Evolutionary conservation across 2,113 vertebrate genomes (phyloP).

Genomic region (Thymallus thymallus): DNA sequence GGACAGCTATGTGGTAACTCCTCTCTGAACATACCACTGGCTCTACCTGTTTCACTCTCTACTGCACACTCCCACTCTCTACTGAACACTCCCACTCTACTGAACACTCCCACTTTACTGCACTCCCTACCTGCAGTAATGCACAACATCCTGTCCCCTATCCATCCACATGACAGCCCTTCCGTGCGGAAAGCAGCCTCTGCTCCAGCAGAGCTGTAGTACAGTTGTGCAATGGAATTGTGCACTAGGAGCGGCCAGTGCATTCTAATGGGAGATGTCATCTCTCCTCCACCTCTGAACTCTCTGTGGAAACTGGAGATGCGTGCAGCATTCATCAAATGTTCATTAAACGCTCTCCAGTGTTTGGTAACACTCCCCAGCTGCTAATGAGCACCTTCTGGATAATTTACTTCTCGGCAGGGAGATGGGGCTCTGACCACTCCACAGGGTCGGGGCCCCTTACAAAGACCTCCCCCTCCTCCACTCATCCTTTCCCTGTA

Average conservation of each 20-base stretch:
- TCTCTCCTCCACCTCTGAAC: conserved; percentile 49
- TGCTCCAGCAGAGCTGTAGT: conserved; percentile 27
- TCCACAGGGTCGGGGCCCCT: conserved; percentile 41
- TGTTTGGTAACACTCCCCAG: conserved; percentile 66
- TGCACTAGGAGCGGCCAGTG: conserved; percentile 26
- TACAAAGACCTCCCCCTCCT: not conserved
- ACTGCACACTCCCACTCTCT: too few relatives aligned
- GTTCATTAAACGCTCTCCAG: conserved; percentile 64
- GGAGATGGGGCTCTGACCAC: conserved; percentile 40
- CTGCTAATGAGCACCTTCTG: conserved; percentile 70
- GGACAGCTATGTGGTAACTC: not conserved
- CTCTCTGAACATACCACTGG: not conserved
- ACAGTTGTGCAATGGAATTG: conserved; percentile 49
- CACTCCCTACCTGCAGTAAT: not conserved
- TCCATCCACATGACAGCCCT: conserved; percentile 1
- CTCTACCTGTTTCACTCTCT: not conserved
- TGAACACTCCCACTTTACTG: not conserved
- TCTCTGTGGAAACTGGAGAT: conserved; percentile 56
- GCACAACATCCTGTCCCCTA: not conserved
- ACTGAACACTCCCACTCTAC: too few relatives aligned
- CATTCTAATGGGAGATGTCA: conserved; percentile 51
- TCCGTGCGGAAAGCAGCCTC: not conserved
- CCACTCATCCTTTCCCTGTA: not conserved
- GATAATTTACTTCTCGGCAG: conserved; percentile 62
- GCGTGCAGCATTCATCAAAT: conserved; percentile 55